Evolutionary conservation across 2,113 vertebrate genomes (phyloP), one percentile per base, ranked within the genome.

Genomic region (Gobio gobio): DNA sequence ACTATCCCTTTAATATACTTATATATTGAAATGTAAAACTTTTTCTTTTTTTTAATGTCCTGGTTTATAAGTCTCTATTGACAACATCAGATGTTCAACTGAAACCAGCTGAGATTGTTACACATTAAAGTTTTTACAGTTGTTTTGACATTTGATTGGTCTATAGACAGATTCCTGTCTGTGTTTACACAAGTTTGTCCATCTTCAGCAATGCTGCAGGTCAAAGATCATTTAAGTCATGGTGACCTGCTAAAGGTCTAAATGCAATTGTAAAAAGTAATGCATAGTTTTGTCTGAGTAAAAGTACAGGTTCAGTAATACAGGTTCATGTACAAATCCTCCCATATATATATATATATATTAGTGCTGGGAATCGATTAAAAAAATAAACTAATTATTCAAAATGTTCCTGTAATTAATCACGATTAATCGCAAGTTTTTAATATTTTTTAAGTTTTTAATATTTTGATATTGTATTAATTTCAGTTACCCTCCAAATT

Each of bases 71-170:
- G 6, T 2, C n/a, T 73, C 1, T 24, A 14, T 47, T 47, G 16
- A 26, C 59, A 63, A 74, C 43, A 74, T 74, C n/a, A 26, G n/a
- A 74, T 24, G 70, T 74, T 14, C 24, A 73, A 47, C 22, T 73
- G 6, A 74, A 74, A 16, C 12, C 40, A 73, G 18, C 18, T 22
- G 18, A 70, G 66, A 43, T 4, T 12, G 66, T 40, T 12, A 70
- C 40, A 43, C 40, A 40, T 56, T 61, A 61, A 26, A 24, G 59
- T 1, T 63, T 70, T 72, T 72, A 43, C 20, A 12, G 9, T n/a
- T 18, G 26, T 18, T 40, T 43, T 72, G 36, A 43, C 22, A 43
- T 40, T 43, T 72, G 10, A 72, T 22, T 43, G n/a, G 20, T 72
- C 20, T 56, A 43, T n/a, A 43, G 22, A 72, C 40, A 3, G 9